A percentile compares a stretch with the other conserved stretches of the same genome.
phyloP scores from a whole-genome alignment of 1,140 invertebrate species.

The Goniozus legneri region DNA sequence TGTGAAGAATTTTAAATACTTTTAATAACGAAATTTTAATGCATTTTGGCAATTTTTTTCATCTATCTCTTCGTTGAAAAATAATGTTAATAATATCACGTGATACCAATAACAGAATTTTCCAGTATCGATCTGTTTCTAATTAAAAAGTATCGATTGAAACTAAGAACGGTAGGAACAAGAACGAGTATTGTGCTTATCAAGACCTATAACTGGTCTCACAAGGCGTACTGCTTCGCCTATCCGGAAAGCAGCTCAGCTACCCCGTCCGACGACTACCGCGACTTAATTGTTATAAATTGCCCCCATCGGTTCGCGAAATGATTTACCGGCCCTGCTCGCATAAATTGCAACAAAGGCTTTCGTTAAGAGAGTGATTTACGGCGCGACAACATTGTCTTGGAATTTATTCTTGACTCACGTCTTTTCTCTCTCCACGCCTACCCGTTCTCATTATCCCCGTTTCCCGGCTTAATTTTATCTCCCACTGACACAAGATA shows the following conservation, averaged over 20 bases:
- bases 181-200: conserved; percentile 7
- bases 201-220: conserved; percentile 14
- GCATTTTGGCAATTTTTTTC: too few relatives aligned
- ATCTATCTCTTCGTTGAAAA: too few relatives aligned
- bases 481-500: too few relatives aligned
- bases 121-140: too few relatives aligned
- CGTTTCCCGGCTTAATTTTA: too few relatives aligned
- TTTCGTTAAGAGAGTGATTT: conserved; percentile 52
- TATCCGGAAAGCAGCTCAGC: conserved; percentile 9
- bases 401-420: not conserved
- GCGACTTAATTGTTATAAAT: conserved; percentile 53
- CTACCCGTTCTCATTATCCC: not conserved
- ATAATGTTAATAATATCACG: too few relatives aligned
- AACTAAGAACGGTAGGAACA: too few relatives aligned
- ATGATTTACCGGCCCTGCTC: conserved; percentile 47
- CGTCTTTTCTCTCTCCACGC: not conserved
- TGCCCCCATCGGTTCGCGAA: conserved; percentile 44
- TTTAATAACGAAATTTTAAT: too few relatives aligned
- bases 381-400: conserved; percentile 18
- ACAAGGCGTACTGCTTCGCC: conserved; percentile 1
- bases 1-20: too few relatives aligned
- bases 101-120: too few relatives aligned
- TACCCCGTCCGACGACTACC: conserved; percentile 9
- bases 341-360: conserved; percentile 53
- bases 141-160: too few relatives aligned